Evolutionary conservation across 2,113 vertebrate species (phyloP), one percentile per base, ranked within the genome.

Genomic region (Motacilla alba): DNA sequence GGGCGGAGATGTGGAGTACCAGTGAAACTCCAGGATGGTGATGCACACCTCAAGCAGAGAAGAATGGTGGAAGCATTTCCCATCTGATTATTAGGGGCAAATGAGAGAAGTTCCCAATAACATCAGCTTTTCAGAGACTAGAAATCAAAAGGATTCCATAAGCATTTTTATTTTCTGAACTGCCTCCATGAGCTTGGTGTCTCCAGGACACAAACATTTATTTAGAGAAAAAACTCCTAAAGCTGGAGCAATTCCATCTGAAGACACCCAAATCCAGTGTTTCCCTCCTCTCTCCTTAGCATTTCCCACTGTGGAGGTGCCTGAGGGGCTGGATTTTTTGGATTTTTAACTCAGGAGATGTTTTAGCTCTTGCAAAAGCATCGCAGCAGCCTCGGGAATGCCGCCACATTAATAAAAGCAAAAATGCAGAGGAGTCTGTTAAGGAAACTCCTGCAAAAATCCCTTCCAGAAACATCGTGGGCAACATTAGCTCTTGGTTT

Each of bases 361-460:
- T 47, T 90, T 95, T 18, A 67, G 72, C 75, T 85, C 83, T 72
- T 28, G 31, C 86, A 88, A 82, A 96, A 69, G 19, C 46, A 21
- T 78, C 1, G 5, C 46, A 64, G 89, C 97, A 95, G 97, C 91
- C 94, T 96, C 52, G 87, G 98, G 97, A 96, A 96, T 75, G 97
- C 89, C 41, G 95, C 97, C 97, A 96, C 67, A 2, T 98, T 97
- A 97, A 97, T 98, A 97, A 98, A 96, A 96, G 89, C 90, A 88
- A 96, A 97, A 97, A 97, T 80, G 95, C 87, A 79, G 97, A 95
- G 94, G 95, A 97, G 97, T 92, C 96, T 95, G 84, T 87, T 93
- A 95, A 96, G 93, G 97, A 96, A 97, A 96, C 35, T 93, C 95
- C 91, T 93, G 78, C 92, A 95, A 97, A 88, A 87, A 49, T 16